Evolutionary conservation across 2,888 invertebrate species (phyloP).

Genomic region (Octodonta nipae): DNA sequence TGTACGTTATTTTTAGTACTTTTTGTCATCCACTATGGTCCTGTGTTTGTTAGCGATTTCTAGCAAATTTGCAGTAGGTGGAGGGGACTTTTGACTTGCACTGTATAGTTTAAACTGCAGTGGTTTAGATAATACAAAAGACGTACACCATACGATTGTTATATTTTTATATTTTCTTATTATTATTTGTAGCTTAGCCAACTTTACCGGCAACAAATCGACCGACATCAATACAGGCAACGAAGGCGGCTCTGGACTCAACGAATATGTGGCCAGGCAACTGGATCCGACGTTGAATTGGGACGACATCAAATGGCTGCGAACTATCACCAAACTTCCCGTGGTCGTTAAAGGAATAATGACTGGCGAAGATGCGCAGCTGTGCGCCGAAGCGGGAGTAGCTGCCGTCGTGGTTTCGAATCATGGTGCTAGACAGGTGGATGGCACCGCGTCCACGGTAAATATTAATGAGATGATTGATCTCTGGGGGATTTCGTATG

Average conservation of each 20-base stretch:
- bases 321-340: slow-evolving; percentile 62
- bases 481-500: not conserved
- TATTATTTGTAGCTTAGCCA: slow-evolving; percentile 58
- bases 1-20: too few species aligned
- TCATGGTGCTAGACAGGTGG: slow-evolving; percentile 84
- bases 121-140: too few species aligned
- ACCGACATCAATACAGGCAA: slow-evolving; percentile 32
- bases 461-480: slow-evolving; percentile 14
- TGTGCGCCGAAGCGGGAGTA: slow-evolving; percentile 61
- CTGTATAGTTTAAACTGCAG: too few species aligned
- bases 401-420: slow-evolving; percentile 80
- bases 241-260: slow-evolving; percentile 61
- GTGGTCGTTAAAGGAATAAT: slow-evolving; percentile 77
- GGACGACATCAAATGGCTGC: slow-evolving; percentile 79
- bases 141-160: too few species aligned
- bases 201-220: slow-evolving; percentile 52
- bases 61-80: not conserved
- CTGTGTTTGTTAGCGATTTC: not conserved
- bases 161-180: too few species aligned
- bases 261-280: slow-evolving; percentile 59
- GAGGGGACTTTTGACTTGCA: not conserved
- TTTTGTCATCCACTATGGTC: not conserved
- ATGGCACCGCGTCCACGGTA: slow-evolving; percentile 72
- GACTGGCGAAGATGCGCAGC: slow-evolving; percentile 70
- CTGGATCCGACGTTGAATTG: slow-evolving; percentile 74